phyloP scores from a whole-genome alignment of 2,797 vertebrate species.

The Melanotaenia maccullochi region DNA sequence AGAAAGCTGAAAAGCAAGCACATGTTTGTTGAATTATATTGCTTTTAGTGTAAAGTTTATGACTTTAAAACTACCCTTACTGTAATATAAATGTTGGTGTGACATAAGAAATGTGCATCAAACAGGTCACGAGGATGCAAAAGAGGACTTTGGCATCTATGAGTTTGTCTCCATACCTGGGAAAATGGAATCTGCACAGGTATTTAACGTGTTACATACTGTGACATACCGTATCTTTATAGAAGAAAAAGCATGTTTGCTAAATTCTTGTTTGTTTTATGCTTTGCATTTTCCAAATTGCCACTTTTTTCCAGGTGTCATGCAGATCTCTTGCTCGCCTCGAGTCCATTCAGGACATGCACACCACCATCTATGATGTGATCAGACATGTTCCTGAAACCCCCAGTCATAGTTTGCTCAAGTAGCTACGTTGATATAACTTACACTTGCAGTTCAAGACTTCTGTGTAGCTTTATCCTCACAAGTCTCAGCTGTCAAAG shows the following conservation, averaged over 20 bases:
- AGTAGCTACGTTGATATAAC: constrained; percentile 72
- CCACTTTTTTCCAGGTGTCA: constrained; percentile 81
- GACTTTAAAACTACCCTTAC: neutral
- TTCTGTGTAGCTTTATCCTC: constrained; percentile 54
- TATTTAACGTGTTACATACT: constrained; percentile 52
- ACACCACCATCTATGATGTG: constrained; percentile 94
- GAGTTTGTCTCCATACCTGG: constrained; percentile 94
- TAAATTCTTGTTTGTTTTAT: neutral
- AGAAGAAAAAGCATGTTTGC: neutral
- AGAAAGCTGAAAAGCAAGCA: constrained; percentile 1
- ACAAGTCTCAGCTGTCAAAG: constrained; percentile 29
- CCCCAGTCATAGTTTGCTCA: constrained; percentile 79
- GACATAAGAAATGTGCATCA: constrained; percentile 38
- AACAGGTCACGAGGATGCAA: constrained; percentile 93
- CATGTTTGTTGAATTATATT: neutral
- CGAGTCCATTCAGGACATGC: constrained; percentile 83
- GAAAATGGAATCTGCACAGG: constrained; percentile 85
- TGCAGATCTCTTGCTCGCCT: constrained; percentile 82
- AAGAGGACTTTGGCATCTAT: constrained; percentile 96
- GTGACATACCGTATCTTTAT: neutral
- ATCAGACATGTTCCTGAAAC: constrained; percentile 92
- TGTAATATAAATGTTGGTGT: neutral
- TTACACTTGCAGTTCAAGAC: constrained; percentile 44
- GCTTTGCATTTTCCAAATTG: constrained; percentile 20
- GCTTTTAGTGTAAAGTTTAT: neutral